A percentile compares a stretch with the other conserved stretches of the same genome.
These are phyloP conservation scores for Agrenia bidenticulata DNA, from an alignment of 2,888 invertebrate genomes.

Conservation along the genomic window DNA sequence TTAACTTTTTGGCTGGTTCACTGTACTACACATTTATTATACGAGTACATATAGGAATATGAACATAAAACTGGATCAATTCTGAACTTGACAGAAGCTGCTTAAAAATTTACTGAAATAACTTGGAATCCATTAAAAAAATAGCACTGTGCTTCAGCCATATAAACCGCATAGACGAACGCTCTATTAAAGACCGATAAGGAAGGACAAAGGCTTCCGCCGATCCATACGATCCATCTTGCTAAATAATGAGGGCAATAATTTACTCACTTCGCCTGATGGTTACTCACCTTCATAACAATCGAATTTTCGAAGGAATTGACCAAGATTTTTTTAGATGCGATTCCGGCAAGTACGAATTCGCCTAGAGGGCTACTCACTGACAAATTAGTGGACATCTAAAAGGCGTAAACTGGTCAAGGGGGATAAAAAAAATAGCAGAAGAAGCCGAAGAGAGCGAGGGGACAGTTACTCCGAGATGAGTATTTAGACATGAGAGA, in stretches of 20 bases:
- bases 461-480: neutral
- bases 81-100: no score
- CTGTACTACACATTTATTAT: no score
- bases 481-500: slow-evolving; percentile 9
- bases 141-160: no score
- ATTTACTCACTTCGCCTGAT: slow-evolving; percentile 2
- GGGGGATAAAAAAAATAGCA: slow-evolving; percentile 12
- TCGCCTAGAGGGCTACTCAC: neutral
- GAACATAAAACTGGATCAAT: no score
- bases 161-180: no score
- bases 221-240: neutral
- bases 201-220: slow-evolving; percentile 13
- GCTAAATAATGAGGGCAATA: slow-evolving; percentile 11
- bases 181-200: neutral
- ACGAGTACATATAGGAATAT: no score
- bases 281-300: slow-evolving; percentile 2
- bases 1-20: no score
- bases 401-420: slow-evolving; percentile 31
- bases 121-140: no score
- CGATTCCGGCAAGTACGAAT: neutral
- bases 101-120: no score
- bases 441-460: neutral
- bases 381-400: slow-evolving; percentile 32
- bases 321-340: no score
- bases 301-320: neutral